These are phyloP conservation scores for Nymphalis urticae DNA, from an alignment of 2,888 invertebrate species.

Conservation along the genomic window DNA sequence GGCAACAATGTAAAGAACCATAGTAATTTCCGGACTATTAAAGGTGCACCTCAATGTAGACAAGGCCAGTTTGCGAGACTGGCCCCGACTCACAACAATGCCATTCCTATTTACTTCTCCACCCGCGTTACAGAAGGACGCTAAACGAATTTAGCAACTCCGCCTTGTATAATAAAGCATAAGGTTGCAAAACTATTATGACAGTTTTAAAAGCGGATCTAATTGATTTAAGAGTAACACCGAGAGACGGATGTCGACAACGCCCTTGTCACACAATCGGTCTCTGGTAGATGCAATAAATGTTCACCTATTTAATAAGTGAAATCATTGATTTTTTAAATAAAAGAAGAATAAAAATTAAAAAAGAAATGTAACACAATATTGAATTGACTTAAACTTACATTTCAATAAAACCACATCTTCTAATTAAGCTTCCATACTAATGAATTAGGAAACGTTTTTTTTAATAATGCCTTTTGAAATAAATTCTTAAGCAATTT, in stretches of 20 bases:
- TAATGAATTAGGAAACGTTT: too few relatives aligned
- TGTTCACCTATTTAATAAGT: conserved; percentile 32
- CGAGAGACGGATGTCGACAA: conserved; percentile 70
- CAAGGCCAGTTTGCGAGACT: conserved; percentile 70
- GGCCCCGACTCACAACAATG: conserved; percentile 67
- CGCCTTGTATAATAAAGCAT: conserved; percentile 56
- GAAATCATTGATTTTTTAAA: conserved; percentile 29
- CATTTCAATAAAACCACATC: too few relatives aligned
- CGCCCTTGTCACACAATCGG: conserved; percentile 61
- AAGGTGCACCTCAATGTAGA: conserved; percentile 59
- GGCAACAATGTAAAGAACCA: conserved; percentile 55
- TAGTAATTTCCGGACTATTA: conserved; percentile 75
- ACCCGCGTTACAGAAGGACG: conserved; percentile 39
- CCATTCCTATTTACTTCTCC: conserved; percentile 66
- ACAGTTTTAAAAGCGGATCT: conserved; percentile 72
- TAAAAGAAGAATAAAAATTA: too few relatives aligned
- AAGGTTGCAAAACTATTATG: conserved; percentile 54
- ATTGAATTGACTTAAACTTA: too few relatives aligned
- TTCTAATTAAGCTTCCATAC: too few relatives aligned
- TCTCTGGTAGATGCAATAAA: conserved; percentile 31
- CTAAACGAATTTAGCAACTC: conserved; percentile 61
- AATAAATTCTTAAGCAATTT: too few relatives aligned
- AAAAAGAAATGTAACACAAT: too few relatives aligned
- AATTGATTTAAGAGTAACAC: conserved; percentile 65
- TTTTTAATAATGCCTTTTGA: too few relatives aligned